Evolutionary conservation across 1,140 invertebrate species (phyloP).

Genomic region (Drosophila watanabei): DNA sequence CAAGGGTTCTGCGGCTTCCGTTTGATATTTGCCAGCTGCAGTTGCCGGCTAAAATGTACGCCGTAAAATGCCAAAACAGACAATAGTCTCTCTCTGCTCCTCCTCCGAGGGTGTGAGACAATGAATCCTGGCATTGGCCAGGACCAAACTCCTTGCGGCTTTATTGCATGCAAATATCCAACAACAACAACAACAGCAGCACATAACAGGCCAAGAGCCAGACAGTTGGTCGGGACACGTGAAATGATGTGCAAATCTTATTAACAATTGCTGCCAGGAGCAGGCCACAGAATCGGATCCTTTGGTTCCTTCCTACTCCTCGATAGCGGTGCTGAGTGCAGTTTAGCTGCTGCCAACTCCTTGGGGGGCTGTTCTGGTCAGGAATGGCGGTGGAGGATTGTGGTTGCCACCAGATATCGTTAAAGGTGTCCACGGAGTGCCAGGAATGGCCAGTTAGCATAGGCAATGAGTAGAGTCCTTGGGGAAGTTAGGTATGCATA

Average conservation of each 20-base stretch:
- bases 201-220: conserved; percentile 32
- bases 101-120: conserved; percentile 16
- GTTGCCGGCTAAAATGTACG: conserved; percentile 47
- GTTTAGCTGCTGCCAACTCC: conserved; percentile 35
- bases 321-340: conserved; percentile 50
- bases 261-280: conserved; percentile 79
- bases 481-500: not conserved
- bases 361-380: conserved; percentile 33
- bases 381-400: conserved; percentile 1
- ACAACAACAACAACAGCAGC: conserved; percentile 18
- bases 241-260: conserved; percentile 83
- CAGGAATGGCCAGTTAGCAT: conserved; percentile 12
- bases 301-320: conserved; percentile 1
- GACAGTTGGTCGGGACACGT: conserved; percentile 75
- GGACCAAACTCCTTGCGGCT: conserved; percentile 59
- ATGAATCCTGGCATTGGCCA: conserved; percentile 17
- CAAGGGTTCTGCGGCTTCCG: conserved; percentile 17
- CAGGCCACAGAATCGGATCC: conserved; percentile 46
- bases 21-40: conserved; percentile 53
- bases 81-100: conserved; percentile 37
- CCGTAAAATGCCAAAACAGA: conserved; percentile 66
- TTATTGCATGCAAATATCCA: conserved; percentile 71
- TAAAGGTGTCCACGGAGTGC: conserved; percentile 22
- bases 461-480: conserved; percentile 15
- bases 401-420: conserved; percentile 8